Conservation (phyloP, 2,888 invertebrate genomes). For the Zootermopsis nevadensis region DNA sequence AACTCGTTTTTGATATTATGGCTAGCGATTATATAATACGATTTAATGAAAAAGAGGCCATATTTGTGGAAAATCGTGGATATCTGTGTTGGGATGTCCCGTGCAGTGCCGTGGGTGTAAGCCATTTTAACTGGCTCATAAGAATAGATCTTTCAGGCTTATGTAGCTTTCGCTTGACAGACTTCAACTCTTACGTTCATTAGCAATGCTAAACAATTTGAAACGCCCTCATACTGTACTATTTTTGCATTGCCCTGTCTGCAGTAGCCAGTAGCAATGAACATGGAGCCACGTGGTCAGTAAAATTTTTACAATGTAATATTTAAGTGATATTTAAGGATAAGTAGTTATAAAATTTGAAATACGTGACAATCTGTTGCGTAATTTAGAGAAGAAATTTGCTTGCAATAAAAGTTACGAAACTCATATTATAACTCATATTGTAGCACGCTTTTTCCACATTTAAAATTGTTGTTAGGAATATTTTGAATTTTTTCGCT, state of each 20-base stretch:
- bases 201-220: slow-evolving; percentile 24
- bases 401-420: neutral
- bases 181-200: slow-evolving; percentile 31
- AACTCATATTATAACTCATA: no score
- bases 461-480: no score
- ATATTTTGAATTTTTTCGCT: no score
- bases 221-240: neutral
- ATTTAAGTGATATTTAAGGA: slow-evolving; percentile 4
- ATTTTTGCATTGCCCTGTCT: no score
- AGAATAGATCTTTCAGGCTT: neutral
- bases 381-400: neutral
- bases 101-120: neutral
- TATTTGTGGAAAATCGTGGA: no score
- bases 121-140: neutral
- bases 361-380: neutral
- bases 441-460: no score
- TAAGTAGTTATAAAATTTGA: slow-evolving; percentile 10
- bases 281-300: neutral
- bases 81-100: no score
- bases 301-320: neutral
- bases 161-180: neutral
- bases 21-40: no score
- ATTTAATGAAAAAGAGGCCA: no score
- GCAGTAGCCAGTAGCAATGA: neutral
- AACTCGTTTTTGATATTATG: no score